Percentiles rank a stretch among this genome's conserved stretches.
Conservation (phyloP, 2,888 invertebrate genomes). For the Mesoligia furuncula region DNA sequence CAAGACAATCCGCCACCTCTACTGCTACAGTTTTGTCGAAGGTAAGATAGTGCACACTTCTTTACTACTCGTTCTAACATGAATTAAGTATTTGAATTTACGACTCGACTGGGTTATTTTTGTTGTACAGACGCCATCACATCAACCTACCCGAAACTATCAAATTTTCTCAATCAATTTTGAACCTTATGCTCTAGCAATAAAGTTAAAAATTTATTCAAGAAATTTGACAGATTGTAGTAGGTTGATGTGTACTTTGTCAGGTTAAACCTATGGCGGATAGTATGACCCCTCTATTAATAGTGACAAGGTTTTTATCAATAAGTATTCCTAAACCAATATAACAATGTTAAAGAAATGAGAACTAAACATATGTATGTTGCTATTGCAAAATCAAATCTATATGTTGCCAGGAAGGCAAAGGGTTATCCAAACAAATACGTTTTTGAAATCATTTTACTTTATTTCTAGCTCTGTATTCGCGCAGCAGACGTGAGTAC, state of each 20-base stretch:
- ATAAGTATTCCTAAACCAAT: neutral
- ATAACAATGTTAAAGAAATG: neutral
- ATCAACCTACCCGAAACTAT: no score
- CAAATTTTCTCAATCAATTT: no score
- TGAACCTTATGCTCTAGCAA: no score
- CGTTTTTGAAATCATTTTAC: neutral
- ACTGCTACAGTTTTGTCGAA: slow-evolving; percentile 94
- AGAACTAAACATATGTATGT: neutral
- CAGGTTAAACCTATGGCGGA: no score
- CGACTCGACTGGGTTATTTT: neutral
- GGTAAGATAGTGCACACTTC: slow-evolving; percentile 80
- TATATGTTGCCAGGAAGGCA: neutral
- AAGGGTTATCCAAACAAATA: neutral
- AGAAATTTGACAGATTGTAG: no score
- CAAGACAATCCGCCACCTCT: slow-evolving; percentile 93
- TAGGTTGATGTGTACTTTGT: no score
- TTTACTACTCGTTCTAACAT: neutral
- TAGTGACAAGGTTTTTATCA: neutral
- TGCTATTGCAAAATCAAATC: neutral
- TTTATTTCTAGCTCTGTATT: slow-evolving; percentile 91
- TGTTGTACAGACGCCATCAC: no score
- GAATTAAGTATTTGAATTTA: neutral
- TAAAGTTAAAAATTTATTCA: no score
- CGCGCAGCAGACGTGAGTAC: slow-evolving; percentile 92
- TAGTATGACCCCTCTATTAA: neutral